Conservation (phyloP, 2,113 vertebrate species). For the Nymphicus hollandicus region DNA sequence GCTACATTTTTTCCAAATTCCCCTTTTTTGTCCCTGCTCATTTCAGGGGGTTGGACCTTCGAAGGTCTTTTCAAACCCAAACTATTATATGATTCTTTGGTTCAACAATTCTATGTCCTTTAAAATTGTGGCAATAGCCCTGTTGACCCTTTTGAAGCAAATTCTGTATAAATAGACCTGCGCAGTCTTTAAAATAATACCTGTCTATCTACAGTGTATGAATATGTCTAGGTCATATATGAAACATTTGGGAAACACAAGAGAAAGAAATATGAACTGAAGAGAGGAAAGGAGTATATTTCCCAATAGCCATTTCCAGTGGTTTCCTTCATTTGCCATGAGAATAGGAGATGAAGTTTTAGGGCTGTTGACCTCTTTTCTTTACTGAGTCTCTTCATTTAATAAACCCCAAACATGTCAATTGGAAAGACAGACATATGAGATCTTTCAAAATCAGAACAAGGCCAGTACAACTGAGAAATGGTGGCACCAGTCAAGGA, state of each 20-base stretch:
- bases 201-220: accelerated
- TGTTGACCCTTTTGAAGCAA: not conserved
- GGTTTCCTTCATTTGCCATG: not conserved
- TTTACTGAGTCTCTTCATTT: not conserved
- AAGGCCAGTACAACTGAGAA: not conserved
- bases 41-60: not conserved
- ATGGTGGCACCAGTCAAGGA: not conserved
- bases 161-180: not conserved
- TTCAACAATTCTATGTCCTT: not conserved
- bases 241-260: not conserved
- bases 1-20: not conserved
- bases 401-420: not conserved
- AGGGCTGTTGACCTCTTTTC: not conserved
- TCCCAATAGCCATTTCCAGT: not conserved
- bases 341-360: not conserved
- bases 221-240: not conserved
- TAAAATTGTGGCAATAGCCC: not conserved
- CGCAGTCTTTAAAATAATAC: not conserved
- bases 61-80: not conserved
- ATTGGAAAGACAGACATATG: not conserved
- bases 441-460: not conserved
- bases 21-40: not conserved
- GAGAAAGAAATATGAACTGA: not conserved
- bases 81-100: not conserved
- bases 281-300: not conserved